These are phyloP conservation scores for Pelodiscus sinensis DNA, from an alignment of 2,113 vertebrate genomes.

Conservation along the genomic window DNA sequence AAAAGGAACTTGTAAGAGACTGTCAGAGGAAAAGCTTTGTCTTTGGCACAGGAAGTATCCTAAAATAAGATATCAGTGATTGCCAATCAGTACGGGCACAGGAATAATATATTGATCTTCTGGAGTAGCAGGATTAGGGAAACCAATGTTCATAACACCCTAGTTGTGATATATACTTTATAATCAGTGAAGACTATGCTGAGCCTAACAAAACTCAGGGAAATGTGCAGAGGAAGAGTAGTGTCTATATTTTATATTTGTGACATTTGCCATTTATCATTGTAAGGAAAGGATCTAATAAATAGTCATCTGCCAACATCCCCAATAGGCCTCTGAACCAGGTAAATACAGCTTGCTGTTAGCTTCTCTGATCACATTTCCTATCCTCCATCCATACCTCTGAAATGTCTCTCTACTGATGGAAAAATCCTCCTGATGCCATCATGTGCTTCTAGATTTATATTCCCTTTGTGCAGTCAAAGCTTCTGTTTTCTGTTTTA, in stretches of 20 bases:
- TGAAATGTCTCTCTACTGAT: not conserved
- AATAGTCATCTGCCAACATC: not conserved
- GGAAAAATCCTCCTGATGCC: too few species aligned
- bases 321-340: not conserved
- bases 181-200: not conserved
- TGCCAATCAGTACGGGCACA: not conserved
- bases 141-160: not conserved
- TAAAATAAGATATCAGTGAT: not conserved
- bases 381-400: not conserved
- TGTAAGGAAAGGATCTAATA: not conserved
- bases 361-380: not conserved
- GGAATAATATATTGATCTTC: not conserved
- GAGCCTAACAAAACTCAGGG: not conserved
- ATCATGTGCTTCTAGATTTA: too few species aligned
- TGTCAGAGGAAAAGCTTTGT: not conserved
- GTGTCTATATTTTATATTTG: not conserved
- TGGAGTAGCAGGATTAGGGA: not conserved
- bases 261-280: not conserved
- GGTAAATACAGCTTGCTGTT: not conserved
- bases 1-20: not conserved
- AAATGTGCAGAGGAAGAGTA: not conserved
- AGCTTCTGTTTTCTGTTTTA: too few species aligned
- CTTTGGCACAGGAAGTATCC: not conserved
- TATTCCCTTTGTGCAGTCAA: too few species aligned
- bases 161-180: not conserved